phyloP scores from a whole-genome alignment of 1,140 invertebrate genomes.

The Drosophila equinoxialis region DNA sequence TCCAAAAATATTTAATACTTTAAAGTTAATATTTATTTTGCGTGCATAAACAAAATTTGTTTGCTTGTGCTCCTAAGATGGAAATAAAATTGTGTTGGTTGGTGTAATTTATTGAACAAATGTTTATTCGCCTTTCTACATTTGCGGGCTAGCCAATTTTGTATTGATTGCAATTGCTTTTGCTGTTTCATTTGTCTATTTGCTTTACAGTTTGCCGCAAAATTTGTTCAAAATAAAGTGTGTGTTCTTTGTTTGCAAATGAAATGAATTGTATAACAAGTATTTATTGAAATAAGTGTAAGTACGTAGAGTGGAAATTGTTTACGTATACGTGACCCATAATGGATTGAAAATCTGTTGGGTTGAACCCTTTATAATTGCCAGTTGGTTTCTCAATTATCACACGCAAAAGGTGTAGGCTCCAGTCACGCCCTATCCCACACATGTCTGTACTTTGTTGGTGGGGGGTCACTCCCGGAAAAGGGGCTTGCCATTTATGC shows the following conservation, averaged over 20 bases:
- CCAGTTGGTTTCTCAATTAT: conserved; percentile 41
- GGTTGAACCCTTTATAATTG: background rate
- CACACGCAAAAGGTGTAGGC: conserved; percentile 45
- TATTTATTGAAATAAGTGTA: conserved; percentile 14
- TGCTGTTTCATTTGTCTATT: conserved; percentile 5
- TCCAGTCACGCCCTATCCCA: conserved; percentile 21
- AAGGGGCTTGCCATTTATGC: conserved; percentile 63
- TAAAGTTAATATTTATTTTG: too few relatives aligned
- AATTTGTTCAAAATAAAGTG: conserved; percentile 22
- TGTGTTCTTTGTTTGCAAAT: conserved; percentile 28
- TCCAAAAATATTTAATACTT: too few relatives aligned
- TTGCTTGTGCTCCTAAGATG: background rate
- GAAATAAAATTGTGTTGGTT: conserved; percentile 10
- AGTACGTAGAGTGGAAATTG: background rate
- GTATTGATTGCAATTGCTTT: conserved; percentile 22
- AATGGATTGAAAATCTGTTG: background rate
- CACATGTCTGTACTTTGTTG: conserved; percentile 22
- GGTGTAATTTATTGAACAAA: conserved; percentile 52
- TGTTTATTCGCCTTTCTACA: conserved; percentile 32
- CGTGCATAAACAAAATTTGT: background rate
- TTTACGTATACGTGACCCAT: background rate
- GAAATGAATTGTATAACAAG: conserved; percentile 4
- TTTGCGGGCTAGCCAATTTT: conserved; percentile 17
- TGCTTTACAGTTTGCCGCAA: conserved; percentile 10
- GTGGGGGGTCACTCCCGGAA: too few relatives aligned